Percentiles rank a stretch among this genome's conserved stretches.
phyloP scores from a whole-genome alignment of 2,113 vertebrate genomes.

The Orientallactaga bullata region DNA sequence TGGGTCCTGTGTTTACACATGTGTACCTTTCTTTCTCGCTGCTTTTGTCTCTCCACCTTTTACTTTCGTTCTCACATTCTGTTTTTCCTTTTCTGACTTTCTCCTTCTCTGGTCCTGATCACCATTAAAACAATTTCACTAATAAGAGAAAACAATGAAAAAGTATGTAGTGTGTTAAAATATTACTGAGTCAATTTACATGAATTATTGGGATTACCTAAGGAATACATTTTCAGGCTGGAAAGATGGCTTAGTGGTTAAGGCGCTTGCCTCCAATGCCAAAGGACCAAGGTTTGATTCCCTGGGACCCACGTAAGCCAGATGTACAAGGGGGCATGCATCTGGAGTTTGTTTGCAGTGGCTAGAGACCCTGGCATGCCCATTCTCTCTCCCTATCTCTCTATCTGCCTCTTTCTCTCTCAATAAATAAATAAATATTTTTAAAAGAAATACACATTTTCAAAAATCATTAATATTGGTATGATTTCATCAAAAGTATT shows the following conservation, averaged over 20 bases:
- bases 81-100: background rate
- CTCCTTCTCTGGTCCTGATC: constrained; percentile 16
- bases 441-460: background rate
- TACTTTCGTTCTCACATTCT: background rate
- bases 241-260: too few species aligned
- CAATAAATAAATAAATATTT: too few species aligned
- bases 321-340: too few species aligned
- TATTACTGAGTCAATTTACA: constrained; percentile 18
- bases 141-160: constrained; percentile 21
- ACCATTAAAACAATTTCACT: constrained; percentile 41
- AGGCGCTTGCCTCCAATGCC: too few species aligned
- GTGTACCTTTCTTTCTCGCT: background rate
- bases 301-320: too few species aligned
- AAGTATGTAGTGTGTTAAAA: background rate
- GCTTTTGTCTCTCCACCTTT: background rate
- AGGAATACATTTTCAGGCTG: background rate
- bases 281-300: too few species aligned
- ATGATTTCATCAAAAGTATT: background rate
- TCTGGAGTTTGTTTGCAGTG: too few species aligned
- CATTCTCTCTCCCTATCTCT: too few species aligned
- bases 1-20: background rate
- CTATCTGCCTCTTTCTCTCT: too few species aligned
- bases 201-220: background rate
- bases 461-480: constrained; percentile 20
- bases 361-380: too few species aligned